These are phyloP conservation scores for Eubasilissa splendida DNA, from an alignment of 2,888 invertebrate genomes.

Conservation along the genomic window DNA sequence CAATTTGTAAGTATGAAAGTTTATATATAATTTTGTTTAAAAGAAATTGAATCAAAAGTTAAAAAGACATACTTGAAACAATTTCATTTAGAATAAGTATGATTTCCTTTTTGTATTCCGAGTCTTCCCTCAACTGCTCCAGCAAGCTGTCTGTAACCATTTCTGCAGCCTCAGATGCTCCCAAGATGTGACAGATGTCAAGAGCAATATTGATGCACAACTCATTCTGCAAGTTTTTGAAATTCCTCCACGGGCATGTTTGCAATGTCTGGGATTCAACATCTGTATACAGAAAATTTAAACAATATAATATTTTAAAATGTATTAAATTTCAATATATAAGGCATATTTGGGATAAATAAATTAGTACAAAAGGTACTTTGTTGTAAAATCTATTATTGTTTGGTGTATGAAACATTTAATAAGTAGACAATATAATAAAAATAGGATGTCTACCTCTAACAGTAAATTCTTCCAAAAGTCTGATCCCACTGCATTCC, in stretches of 20 bases:
- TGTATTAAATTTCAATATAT: too few species aligned
- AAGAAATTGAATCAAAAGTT: neutral
- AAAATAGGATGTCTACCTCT: constrained; percentile 62
- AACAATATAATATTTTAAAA: neutral
- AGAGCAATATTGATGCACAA: constrained; percentile 70
- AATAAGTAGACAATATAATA: too few species aligned
- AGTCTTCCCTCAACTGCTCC: constrained; percentile 71
- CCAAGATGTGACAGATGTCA: constrained; percentile 72
- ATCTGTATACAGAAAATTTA: constrained; percentile 61
- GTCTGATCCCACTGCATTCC: constrained; percentile 67
- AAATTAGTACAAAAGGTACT: too few species aligned
- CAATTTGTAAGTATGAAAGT: neutral
- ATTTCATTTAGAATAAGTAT: constrained; percentile 75
- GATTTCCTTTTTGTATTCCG: constrained; percentile 75
- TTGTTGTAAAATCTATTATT: too few species aligned
- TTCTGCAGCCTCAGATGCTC: constrained; percentile 70
- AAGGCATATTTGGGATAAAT: too few species aligned
- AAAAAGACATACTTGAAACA: constrained; percentile 64
- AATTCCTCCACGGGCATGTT: constrained; percentile 76
- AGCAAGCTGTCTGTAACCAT: constrained; percentile 77
- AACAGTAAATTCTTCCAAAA: constrained; percentile 70
- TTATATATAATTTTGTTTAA: neutral
- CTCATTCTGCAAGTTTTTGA: constrained; percentile 73
- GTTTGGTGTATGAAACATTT: too few species aligned
- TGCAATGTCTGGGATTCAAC: constrained; percentile 64